Conservation (phyloP, 2,113 vertebrate genomes). For the Scolopax mira region DNA sequence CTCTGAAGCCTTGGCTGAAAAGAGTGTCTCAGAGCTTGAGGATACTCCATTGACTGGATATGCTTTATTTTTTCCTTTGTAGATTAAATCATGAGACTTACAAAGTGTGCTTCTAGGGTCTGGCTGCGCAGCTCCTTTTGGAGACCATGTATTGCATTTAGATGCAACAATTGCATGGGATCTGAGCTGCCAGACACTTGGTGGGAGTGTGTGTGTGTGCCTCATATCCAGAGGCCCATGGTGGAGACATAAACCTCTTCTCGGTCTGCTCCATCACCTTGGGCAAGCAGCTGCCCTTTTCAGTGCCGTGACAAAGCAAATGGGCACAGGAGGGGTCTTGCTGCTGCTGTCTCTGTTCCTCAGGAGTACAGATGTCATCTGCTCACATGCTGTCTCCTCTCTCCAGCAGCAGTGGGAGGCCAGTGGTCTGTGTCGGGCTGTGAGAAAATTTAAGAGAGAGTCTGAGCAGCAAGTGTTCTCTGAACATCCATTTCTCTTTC, state of each 20-base stretch:
- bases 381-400: background rate
- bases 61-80: background rate
- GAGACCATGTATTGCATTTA: background rate
- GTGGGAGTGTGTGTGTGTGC: too few relatives aligned
- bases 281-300: background rate
- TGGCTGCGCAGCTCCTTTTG: background rate
- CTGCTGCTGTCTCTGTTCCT: background rate
- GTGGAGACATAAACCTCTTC: background rate
- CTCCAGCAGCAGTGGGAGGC: background rate
- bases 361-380: background rate
- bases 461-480: background rate
- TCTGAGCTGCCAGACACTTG: background rate
- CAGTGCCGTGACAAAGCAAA: accelerated
- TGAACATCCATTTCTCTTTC: background rate
- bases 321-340: background rate
- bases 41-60: background rate
- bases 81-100: background rate
- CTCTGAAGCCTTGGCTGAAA: background rate
- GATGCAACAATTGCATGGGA: background rate
- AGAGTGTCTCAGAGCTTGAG: background rate
- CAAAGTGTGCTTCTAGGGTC: background rate
- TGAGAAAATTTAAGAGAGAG: background rate
- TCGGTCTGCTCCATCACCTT: background rate
- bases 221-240: background rate
- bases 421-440: background rate